A percentile compares a stretch with the other conserved stretches of the same genome.
phyloP scores from a whole-genome alignment of 2,888 invertebrate species.

The Thymelicus acteon region DNA sequence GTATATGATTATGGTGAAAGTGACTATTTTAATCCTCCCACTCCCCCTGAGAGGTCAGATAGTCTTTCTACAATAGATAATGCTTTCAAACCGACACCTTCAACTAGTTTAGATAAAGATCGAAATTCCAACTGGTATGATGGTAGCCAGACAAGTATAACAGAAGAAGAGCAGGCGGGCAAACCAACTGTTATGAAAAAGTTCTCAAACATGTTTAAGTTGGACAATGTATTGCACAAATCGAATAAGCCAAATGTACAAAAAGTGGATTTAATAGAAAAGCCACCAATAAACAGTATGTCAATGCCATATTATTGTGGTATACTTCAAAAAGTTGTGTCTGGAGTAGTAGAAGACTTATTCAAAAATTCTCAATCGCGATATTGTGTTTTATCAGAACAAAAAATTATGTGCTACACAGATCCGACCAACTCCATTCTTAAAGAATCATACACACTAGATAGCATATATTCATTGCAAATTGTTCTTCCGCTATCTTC shows the following conservation, averaged over 20 bases:
- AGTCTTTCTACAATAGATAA: slow-evolving; percentile 81
- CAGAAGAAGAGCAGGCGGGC: slow-evolving; percentile 51
- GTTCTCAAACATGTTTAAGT: slow-evolving; percentile 76
- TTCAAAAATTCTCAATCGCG: slow-evolving; percentile 91
- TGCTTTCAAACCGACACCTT: slow-evolving; percentile 50
- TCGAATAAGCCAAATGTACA: slow-evolving; percentile 52
- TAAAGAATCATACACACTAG: slow-evolving; percentile 89
- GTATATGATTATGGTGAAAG: slow-evolving; percentile 66
- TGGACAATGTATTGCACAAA: slow-evolving; percentile 76
- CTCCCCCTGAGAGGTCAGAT: slow-evolving; percentile 87
- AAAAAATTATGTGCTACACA: slow-evolving; percentile 89
- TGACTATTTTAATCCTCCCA: slow-evolving; percentile 83
- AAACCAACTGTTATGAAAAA: slow-evolving; percentile 69
- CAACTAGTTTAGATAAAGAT: slow-evolving; percentile 56
- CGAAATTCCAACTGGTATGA: slow-evolving; percentile 77
- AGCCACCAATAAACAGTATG: slow-evolving; percentile 79
- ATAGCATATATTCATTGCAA: slow-evolving; percentile 87
- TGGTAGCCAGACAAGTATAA: slow-evolving; percentile 49
- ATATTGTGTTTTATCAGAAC: slow-evolving; percentile 89
- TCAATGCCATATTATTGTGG: slow-evolving; percentile 85
- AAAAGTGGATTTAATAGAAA: slow-evolving; percentile 69
- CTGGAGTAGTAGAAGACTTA: slow-evolving; percentile 88
- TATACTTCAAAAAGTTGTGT: slow-evolving; percentile 83
- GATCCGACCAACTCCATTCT: slow-evolving; percentile 88
- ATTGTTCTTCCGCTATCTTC: slow-evolving; percentile 83